A percentile compares a stretch with the other conserved stretches of the same genome.
These are phyloP conservation scores for Mamestra brassicae DNA, from an alignment of 2,888 invertebrate species.

Conservation along the genomic window DNA sequence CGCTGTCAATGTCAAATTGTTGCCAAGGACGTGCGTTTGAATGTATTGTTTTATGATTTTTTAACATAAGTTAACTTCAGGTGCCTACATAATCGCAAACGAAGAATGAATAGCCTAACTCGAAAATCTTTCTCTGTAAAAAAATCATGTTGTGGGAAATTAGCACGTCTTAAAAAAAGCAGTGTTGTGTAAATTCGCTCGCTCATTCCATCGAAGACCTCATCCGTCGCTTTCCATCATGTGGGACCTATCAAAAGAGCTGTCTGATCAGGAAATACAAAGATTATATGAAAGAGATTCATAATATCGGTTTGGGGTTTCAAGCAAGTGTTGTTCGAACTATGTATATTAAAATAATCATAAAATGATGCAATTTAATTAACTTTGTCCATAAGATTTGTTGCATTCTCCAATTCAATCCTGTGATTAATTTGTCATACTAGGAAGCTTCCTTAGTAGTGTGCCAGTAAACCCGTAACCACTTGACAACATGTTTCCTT, in stretches of 20 bases:
- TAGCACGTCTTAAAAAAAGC: no score
- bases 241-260: no score
- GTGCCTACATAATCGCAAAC: no score
- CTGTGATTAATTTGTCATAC: not conserved
- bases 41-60: not conserved
- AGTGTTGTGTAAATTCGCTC: no score
- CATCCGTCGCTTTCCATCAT: not conserved
- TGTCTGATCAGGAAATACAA: not conserved
- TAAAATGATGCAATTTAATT: not conserved
- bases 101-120: no score
- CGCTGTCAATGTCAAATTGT: not conserved
- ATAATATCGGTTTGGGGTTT: not conserved
- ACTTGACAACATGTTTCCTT: no score
- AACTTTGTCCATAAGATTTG: conserved; percentile 2
- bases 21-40: not conserved
- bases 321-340: not conserved
- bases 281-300: no score
- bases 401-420: not conserved
- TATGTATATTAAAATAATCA: not conserved
- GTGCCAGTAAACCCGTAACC: no score
- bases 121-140: no score
- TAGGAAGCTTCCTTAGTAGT: not conserved
- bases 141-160: no score
- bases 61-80: not conserved
- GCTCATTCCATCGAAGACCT: no score